phyloP scores from a whole-genome alignment of 2,797 vertebrate species.

The Amniataba percoides region DNA sequence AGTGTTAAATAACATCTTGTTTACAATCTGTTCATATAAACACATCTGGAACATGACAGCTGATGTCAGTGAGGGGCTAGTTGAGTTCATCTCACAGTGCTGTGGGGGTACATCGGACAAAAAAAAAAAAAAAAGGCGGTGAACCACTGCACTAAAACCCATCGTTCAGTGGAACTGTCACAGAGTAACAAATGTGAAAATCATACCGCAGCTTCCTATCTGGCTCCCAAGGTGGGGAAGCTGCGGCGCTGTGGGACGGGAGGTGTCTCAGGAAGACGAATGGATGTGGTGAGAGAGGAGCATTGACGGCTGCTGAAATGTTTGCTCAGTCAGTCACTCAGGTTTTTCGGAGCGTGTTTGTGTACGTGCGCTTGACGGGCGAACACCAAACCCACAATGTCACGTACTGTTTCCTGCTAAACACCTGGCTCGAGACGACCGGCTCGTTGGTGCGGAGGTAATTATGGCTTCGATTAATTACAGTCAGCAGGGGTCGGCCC shows the following conservation, averaged over 20 bases:
- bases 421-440: conserved; percentile 71
- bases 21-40: neutral
- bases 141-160: conserved; percentile 16
- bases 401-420: conserved; percentile 65
- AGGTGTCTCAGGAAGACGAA: conserved; percentile 66
- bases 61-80: neutral
- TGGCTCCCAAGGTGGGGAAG: conserved; percentile 63
- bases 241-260: conserved; percentile 51
- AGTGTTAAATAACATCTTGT: neutral
- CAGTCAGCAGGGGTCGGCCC: conserved; percentile 58
- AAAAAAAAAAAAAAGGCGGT: neutral
- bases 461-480: conserved; percentile 67
- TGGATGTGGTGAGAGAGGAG: conserved; percentile 67
- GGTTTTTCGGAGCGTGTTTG: conserved; percentile 29
- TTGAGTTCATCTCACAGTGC: conserved; percentile 6
- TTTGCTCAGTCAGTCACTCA: conserved; percentile 54
- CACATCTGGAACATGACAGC: neutral
- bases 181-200: conserved; percentile 53
- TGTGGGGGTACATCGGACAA: neutral
- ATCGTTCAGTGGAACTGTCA: conserved; percentile 48
- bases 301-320: conserved; percentile 55
- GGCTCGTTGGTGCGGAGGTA: conserved; percentile 60
- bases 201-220: conserved; percentile 60
- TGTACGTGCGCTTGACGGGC: conserved; percentile 31
- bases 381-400: conserved; percentile 61